Conservation (phyloP, 2,797 vertebrate species). For the Toxotes lorentzi region DNA sequence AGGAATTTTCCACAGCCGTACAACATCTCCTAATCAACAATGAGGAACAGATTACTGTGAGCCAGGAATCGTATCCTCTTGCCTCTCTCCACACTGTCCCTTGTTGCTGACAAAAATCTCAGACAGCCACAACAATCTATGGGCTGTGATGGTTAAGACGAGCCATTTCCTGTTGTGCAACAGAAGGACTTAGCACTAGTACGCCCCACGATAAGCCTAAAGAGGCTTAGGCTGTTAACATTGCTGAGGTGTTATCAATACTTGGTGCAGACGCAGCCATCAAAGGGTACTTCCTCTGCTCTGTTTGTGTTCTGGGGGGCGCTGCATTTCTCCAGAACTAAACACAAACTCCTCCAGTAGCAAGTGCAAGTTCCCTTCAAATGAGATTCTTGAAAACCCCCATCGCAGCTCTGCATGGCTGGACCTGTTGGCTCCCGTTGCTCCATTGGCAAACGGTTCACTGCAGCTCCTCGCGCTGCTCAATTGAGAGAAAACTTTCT, state of each 20-base stretch:
- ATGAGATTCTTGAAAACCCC: constrained; percentile 61
- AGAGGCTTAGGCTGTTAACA: constrained; percentile 13
- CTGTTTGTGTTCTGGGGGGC: constrained; percentile 5
- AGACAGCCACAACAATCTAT: constrained; percentile 67
- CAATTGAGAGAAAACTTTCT: constrained; percentile 63
- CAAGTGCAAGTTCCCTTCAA: constrained; percentile 59
- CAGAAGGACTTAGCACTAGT: constrained; percentile 25
- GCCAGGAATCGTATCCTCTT: constrained; percentile 79
- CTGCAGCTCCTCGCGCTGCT: constrained; percentile 65
- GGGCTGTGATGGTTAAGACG: constrained; percentile 52
- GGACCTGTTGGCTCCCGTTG: constrained; percentile 78
- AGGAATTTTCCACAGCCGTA: constrained; percentile 86
- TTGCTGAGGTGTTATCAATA: constrained; percentile 29
- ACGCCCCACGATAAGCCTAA: constrained; percentile 19
- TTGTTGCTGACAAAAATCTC: constrained; percentile 72
- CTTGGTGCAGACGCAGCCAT: not conserved
- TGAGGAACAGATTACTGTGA: constrained; percentile 83
- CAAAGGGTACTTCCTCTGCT: constrained; percentile 31
- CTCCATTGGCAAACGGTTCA: constrained; percentile 78
- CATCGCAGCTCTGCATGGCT: constrained; percentile 61
- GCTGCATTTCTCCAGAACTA: constrained; percentile 35
- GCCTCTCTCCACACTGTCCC: constrained; percentile 75
- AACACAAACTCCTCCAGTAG: constrained; percentile 40
- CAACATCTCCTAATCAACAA: constrained; percentile 84
- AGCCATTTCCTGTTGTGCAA: constrained; percentile 71